These are phyloP conservation scores for Epicampocera succincta DNA, from an alignment of 2,888 invertebrate species.

Conservation along the genomic window DNA sequence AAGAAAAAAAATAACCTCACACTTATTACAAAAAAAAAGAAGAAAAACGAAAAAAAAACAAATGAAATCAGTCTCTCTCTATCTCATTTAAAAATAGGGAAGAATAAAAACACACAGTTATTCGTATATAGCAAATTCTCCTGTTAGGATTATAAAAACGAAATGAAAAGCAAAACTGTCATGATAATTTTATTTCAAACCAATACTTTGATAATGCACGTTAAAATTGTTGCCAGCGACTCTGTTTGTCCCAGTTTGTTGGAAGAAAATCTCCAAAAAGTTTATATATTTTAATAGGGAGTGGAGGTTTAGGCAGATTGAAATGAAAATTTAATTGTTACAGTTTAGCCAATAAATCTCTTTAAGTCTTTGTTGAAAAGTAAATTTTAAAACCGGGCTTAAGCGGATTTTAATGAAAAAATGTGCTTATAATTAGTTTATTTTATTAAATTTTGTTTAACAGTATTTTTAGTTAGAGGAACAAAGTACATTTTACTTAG, in stretches of 20 bases:
- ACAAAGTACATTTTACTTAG: too few relatives aligned
- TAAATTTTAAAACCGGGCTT: too few relatives aligned
- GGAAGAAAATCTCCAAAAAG: slow-evolving; percentile 31
- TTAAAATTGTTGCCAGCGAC: slow-evolving; percentile 20
- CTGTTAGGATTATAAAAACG: slow-evolving; percentile 45
- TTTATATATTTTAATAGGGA: neutral
- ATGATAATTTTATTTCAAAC: slow-evolving; percentile 69
- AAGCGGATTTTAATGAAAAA: too few relatives aligned
- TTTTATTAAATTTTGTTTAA: too few relatives aligned
- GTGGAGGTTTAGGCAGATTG: too few relatives aligned
- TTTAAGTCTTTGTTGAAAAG: too few relatives aligned
- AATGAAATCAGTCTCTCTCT: slow-evolving; percentile 30
- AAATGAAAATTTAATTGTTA: too few relatives aligned
- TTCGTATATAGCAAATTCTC: slow-evolving; percentile 37
- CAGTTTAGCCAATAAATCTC: neutral
- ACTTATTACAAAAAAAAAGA: slow-evolving; percentile 28
- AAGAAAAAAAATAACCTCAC: slow-evolving; percentile 49
- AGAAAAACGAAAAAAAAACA: too few relatives aligned
- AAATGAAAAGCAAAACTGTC: slow-evolving; percentile 60
- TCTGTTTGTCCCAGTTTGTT: neutral
- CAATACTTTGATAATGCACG: slow-evolving; percentile 66
- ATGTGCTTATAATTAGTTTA: too few relatives aligned
- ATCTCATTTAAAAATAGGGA: slow-evolving; percentile 31
- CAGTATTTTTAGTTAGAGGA: too few relatives aligned
- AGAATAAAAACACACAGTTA: slow-evolving; percentile 27